A percentile compares a stretch with the other conserved stretches of the same genome.
phyloP scores from a whole-genome alignment of 2,797 vertebrate species.

The Thaleichthys pacificus region DNA sequence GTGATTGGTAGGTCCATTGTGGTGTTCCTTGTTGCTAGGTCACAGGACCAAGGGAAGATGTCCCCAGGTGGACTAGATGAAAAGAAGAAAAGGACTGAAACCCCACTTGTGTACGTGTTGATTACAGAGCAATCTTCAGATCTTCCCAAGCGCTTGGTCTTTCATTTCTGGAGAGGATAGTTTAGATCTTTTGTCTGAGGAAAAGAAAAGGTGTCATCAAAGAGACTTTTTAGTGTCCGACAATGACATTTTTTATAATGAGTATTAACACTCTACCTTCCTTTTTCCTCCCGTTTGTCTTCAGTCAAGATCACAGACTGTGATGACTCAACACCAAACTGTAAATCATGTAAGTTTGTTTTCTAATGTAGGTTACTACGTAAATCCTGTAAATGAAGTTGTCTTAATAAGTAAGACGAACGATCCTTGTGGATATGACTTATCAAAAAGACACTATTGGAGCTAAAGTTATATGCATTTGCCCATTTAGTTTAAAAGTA shows the following conservation, averaged over 20 bases:
- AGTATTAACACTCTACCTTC: slow-evolving; percentile 40
- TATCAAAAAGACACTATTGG: neutral
- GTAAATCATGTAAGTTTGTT: slow-evolving; percentile 55
- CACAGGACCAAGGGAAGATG: slow-evolving; percentile 64
- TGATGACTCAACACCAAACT: slow-evolving; percentile 30
- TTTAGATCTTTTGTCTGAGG: slow-evolving; percentile 63
- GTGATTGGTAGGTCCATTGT: slow-evolving; percentile 60
- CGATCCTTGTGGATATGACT: too few species aligned
- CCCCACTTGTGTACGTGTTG: slow-evolving; percentile 70
- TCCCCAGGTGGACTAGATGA: slow-evolving; percentile 67
- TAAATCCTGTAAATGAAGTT: neutral
- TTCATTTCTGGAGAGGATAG: slow-evolving; percentile 60
- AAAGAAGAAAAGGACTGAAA: slow-evolving; percentile 68
- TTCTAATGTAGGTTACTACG: neutral
- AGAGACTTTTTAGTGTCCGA: slow-evolving; percentile 59
- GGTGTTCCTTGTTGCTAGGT: slow-evolving; percentile 49
- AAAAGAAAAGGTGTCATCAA: slow-evolving; percentile 49
- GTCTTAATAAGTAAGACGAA: neutral
- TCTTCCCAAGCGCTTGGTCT: slow-evolving; percentile 74
- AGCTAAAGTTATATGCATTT: slow-evolving; percentile 15
- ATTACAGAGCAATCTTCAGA: slow-evolving; percentile 76
- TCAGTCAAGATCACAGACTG: slow-evolving; percentile 33
- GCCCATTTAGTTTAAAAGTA: too few species aligned
- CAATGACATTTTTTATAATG: slow-evolving; percentile 62
- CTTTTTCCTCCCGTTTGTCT: slow-evolving; percentile 8